Evolutionary conservation across 1,140 invertebrate genomes (phyloP).

Genomic region (Lepidurus couesii): DNA sequence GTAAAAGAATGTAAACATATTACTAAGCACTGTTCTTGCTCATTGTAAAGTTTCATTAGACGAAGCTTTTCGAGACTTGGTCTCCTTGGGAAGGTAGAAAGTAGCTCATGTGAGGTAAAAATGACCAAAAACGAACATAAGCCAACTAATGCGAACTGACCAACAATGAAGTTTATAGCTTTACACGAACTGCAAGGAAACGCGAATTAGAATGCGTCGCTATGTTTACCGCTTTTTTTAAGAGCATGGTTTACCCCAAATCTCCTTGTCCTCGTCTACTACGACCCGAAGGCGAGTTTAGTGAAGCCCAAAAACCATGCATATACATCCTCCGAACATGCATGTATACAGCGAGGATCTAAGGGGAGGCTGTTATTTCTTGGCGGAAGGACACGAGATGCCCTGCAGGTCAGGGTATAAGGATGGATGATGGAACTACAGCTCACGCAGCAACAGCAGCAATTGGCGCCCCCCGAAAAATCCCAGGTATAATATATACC

Average conservation of each 20-base stretch:
- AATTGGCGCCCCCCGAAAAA: constrained; percentile 1
- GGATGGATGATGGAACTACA: background rate
- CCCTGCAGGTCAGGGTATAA: background rate
- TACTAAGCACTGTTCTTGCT: too few species aligned
- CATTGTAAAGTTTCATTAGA: too few species aligned
- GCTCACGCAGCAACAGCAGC: background rate
- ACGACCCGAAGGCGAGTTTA: background rate
- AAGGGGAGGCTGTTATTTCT: background rate
- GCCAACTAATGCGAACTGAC: too few species aligned
- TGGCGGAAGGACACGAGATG: constrained; percentile 8
- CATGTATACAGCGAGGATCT: background rate
- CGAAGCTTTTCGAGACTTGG: too few species aligned
- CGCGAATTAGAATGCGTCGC: too few species aligned
- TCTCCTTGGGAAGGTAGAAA: too few species aligned
- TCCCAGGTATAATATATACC: constrained; percentile 11
- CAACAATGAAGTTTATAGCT: too few species aligned
- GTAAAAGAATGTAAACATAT: too few species aligned
- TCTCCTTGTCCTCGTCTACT: constrained; percentile 15
- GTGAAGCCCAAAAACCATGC: background rate
- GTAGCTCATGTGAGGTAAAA: too few species aligned
- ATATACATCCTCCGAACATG: background rate
- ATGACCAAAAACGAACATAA: too few species aligned
- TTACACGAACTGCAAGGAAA: too few species aligned
- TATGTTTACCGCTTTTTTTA: too few species aligned
- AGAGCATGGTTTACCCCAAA: background rate